Percentiles rank a stretch among this genome's conserved stretches.
These are phyloP conservation scores for Xyrichtys novacula DNA, from an alignment of 2,797 vertebrate genomes.

Conservation along the genomic window DNA sequence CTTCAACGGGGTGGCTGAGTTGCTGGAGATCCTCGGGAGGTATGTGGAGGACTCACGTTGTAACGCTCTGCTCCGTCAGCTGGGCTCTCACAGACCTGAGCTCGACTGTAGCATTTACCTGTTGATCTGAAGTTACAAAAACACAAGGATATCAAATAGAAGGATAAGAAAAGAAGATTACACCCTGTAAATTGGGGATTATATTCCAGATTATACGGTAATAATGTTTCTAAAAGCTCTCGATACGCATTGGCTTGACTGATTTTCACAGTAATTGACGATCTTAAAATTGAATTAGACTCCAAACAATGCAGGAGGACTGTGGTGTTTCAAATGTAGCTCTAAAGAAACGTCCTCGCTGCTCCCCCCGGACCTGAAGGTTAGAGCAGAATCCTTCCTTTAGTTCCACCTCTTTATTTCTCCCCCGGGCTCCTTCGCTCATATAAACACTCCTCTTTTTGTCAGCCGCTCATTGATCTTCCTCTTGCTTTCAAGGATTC, in stretches of 20 bases:
- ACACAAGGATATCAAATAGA: too few relatives aligned
- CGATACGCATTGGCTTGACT: not conserved
- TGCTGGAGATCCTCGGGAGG: slow-evolving; percentile 99
- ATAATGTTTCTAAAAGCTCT: too few relatives aligned
- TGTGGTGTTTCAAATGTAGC: not conserved
- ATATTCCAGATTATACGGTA: too few relatives aligned
- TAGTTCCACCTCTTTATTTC: slow-evolving; percentile 12
- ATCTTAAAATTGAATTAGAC: not conserved
- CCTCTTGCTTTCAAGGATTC: slow-evolving; percentile 17
- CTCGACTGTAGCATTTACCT: not conserved
- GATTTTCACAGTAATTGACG: not conserved
- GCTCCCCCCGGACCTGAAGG: not conserved
- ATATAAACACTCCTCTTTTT: not conserved
- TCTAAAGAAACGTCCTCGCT: not conserved
- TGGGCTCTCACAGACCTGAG: not conserved
- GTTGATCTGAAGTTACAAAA: not conserved
- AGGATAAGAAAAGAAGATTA: too few relatives aligned
- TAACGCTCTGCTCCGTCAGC: not conserved
- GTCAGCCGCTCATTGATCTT: slow-evolving; percentile 39
- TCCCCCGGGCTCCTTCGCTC: not conserved
- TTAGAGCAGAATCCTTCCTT: slow-evolving; percentile 1
- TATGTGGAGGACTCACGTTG: slow-evolving; percentile 74
- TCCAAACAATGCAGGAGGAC: not conserved
- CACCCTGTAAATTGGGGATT: too few relatives aligned
- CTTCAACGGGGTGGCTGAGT: slow-evolving; percentile 99